Percentiles rank a stretch among this genome's conserved stretches.
Conservation (phyloP, 2,113 vertebrate genomes). For the Anser cygnoides region DNA sequence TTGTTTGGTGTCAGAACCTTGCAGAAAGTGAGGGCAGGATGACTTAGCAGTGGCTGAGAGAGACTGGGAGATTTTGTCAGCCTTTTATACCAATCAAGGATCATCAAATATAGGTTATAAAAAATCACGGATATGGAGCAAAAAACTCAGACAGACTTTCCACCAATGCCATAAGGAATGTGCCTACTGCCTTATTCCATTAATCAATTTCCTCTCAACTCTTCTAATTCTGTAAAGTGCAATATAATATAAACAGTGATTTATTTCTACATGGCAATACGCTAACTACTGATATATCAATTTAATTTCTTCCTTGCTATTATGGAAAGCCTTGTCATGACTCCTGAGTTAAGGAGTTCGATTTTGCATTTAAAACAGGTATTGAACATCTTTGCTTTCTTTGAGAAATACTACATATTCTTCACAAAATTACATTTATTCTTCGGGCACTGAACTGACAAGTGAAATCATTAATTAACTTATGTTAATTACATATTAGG, state of each 20-base stretch:
- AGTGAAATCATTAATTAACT: not conserved
- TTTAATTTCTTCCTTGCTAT: not conserved
- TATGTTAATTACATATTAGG: not conserved
- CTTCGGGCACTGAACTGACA: not conserved
- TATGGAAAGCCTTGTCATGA: not conserved
- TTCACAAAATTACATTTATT: not conserved
- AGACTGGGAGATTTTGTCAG: not conserved
- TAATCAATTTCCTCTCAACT: not conserved
- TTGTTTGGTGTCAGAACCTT: not conserved
- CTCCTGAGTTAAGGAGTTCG: not conserved
- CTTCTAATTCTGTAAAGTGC: not conserved
- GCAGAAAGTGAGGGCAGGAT: not conserved
- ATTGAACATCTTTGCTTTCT: not conserved
- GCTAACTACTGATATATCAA: not conserved
- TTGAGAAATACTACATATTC: not conserved
- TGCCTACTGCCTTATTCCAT: not conserved
- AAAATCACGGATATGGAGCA: not conserved
- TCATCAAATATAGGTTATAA: not conserved
- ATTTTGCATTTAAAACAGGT: not conserved
- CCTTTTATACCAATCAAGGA: not conserved
- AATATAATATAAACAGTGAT: not conserved
- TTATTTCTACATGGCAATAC: conserved; percentile 9
- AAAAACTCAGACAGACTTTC: not conserved
- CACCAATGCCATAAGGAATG: not conserved
- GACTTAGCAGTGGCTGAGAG: not conserved